Base-by-base conservation (phyloP, 1,140 invertebrate genomes). In the Liolophura sinensis region DNA sequence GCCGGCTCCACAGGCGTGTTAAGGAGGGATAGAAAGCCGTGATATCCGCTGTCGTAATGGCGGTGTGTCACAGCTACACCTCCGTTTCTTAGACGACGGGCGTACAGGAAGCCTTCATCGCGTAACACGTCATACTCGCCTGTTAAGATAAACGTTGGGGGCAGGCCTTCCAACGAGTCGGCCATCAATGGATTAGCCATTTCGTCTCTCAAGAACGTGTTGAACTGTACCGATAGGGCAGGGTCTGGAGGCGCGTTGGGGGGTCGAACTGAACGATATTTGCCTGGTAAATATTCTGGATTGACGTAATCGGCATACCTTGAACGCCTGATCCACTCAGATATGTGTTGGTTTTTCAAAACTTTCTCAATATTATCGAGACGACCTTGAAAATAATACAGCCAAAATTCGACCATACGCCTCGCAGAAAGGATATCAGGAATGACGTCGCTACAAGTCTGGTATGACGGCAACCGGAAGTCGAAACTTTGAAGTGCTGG, bases 61-160 rank as follows among this genome's bases (percentile, higher is more conserved):
- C n/a, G n/a, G n/a, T n/a, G n/a, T n/a, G n/a, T n/a, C n/a, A 70
- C 66, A 12, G 57, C 51, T 7, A 71, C 61, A 14, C 74, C 74
- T 3, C 68, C 73, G 49, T 72, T 68, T 50, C 71, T 69, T 20
- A 77, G 58, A 22, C 78, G 64, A 58, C 69, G 62, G 47, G 68
- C 73, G 62, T 78, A 78, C 20, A 79, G 71, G 6, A 78, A 49
- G 11, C 76, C 76, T 31, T 78, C 78, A 40, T 79, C 78, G 24
- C 78, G 68, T 46, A 78, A 63, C 14, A 78, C 74, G 65, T 79
- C 78, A 73, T 74, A 76, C 69, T 77, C 76, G 48, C 69, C 74
- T 0, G 76, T 78, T 50, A 79, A 52, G 48, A 79, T 72, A 54
- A 73, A 78, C 5, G 76, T 75, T 18, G 62, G 51, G 3, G 76